A percentile compares a stretch with the other conserved stretches of the same genome.
Conservation (phyloP, 2,888 invertebrate species). For the Diachrysia chrysitis region DNA sequence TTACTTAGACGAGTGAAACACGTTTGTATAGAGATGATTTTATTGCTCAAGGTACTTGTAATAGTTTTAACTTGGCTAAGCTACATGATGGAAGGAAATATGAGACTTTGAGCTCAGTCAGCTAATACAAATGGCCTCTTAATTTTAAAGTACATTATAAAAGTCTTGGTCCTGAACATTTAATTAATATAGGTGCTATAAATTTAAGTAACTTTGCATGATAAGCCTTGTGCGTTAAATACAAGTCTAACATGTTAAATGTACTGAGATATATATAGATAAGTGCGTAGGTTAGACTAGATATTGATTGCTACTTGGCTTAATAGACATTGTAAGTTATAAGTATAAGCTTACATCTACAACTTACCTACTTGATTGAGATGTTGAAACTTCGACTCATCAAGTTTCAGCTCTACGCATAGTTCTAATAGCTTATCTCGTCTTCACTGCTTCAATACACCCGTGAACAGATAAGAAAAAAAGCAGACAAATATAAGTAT, state of each 20-base stretch:
- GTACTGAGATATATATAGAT: neutral
- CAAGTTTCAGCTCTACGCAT: conserved; percentile 29
- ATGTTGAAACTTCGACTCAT: conserved; percentile 25
- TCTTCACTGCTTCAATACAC: conserved; percentile 44
- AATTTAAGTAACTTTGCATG: neutral
- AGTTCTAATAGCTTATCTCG: conserved; percentile 33
- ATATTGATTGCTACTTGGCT: conserved; percentile 6
- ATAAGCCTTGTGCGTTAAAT: neutral
- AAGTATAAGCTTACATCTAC: conserved; percentile 16
- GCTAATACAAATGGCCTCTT: neutral
- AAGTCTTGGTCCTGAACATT: neutral
- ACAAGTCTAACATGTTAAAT: neutral
- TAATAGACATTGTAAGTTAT: neutral
- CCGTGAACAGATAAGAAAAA: conserved; percentile 43
- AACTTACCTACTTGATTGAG: conserved; percentile 35
- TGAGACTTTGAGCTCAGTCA: neutral
- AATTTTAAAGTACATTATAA: neutral
- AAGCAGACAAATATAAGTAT: conserved; percentile 60
- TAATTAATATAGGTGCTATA: neutral
- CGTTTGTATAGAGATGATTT: neutral
- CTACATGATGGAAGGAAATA: neutral
- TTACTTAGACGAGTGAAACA: neutral
- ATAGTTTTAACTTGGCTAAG: neutral
- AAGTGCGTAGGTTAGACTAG: neutral
- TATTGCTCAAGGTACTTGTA: conserved; percentile 6